phyloP scores from a whole-genome alignment of 2,888 invertebrate genomes.

The Abrostola triplasia region DNA sequence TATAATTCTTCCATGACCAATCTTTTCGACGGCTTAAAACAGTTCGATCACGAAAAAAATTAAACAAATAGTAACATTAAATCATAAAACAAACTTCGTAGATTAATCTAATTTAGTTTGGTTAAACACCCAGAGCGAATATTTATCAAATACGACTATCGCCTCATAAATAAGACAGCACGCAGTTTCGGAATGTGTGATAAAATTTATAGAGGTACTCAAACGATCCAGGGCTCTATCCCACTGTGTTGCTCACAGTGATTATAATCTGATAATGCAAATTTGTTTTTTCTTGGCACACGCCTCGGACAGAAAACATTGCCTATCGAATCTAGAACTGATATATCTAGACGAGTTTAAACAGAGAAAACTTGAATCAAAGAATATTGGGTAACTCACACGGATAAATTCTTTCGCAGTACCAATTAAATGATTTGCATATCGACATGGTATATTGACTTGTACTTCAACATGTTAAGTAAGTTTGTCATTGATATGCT shows the following conservation, averaged over 20 bases:
- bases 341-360: not conserved
- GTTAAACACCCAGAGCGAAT: constrained; percentile 69
- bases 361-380: not conserved
- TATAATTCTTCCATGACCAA: constrained; percentile 20
- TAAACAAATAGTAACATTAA: constrained; percentile 36
- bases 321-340: not conserved
- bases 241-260: constrained; percentile 63
- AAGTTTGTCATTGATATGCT: not conserved
- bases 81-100: constrained; percentile 48
- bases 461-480: not conserved
- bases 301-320: constrained; percentile 7
- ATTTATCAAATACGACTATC: constrained; percentile 70
- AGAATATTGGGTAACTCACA: no score
- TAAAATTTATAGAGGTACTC: constrained; percentile 80
- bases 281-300: constrained; percentile 53
- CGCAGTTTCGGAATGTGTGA: constrained; percentile 74
- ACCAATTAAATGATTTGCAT: no score
- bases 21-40: not conserved
- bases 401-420: no score
- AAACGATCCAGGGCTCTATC: constrained; percentile 76
- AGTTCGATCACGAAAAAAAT: constrained; percentile 24
- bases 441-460: not conserved
- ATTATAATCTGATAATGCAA: constrained; percentile 69
- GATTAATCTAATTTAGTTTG: constrained; percentile 66
- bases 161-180: constrained; percentile 78